Evolutionary conservation across 1,140 invertebrate genomes (phyloP), one percentile per base, ranked within the genome.

Genomic region (Penaeus chinensis): DNA sequence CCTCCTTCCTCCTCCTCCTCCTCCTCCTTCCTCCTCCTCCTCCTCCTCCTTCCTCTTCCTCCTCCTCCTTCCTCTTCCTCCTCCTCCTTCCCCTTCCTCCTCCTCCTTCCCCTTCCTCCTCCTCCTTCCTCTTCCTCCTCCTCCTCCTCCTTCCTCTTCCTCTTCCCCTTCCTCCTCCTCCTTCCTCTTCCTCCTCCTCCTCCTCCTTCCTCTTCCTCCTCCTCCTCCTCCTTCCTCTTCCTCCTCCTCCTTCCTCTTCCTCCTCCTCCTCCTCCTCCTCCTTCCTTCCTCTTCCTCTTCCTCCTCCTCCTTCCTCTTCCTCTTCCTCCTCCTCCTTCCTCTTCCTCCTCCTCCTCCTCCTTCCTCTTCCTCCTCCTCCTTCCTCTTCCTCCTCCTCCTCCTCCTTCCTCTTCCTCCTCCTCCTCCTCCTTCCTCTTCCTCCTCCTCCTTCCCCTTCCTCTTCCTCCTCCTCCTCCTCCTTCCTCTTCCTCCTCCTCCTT

Each of bases 401-500:
- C 69, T 16, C 69, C 69, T 32, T 74, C 13, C 13, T n/a, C 37
- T 32, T 24, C 69, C 69, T 32, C 37, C n/a, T 32, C 69, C 37
- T 13, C 69, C 69, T 74, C 11, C n/a, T 74, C 13, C 69, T 32
- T 24, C 69, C 11, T 11, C 69, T 32, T 74, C n/a, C n/a, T 24
- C 11, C 37, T 74, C n/a, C 10, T 32, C 37, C 11, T 32, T 32
- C 69, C n/a, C n/a, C 11, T 74, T 32, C 69, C n/a, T 24, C n/a
- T 74, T 32, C 37, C 69, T 16, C 69, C 69, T 32, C 37, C n/a
- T 32, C 69, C n/a, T 32, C 69, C 69, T 74, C n/a, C 69, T 74
- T 74, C 37, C 10, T 32, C 37, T n/a, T n/a, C n/a, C n/a, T 24
- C n/a, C n/a, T 74, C n/a, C 69, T 24, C n/a, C n/a, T 13, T 74